Evolutionary conservation across 2,113 vertebrate genomes (phyloP), one percentile per base, ranked within the genome.

Genomic region (Butastur rufipennis): DNA sequence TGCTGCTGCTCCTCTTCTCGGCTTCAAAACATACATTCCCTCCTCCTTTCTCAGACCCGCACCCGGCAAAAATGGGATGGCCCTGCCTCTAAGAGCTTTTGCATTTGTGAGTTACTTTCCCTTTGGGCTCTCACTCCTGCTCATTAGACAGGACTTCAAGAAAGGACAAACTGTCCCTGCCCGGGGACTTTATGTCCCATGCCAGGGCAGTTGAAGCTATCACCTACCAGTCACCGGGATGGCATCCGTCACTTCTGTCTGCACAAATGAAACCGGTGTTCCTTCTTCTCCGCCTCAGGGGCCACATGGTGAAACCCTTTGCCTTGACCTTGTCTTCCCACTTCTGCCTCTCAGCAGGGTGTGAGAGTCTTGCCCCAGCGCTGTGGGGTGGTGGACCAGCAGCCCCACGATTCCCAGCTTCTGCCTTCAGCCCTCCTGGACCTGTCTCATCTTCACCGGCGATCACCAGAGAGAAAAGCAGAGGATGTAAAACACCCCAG

Each of bases 331-430:
- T 48, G 23, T 71, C 16, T 45, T 72, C 67, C 70, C 9, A 18
- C 9, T 67, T 55, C 40, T 73, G 63, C 31, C 32, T 59, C 43
- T 86, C 48, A 50, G 38, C 48, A 25, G 34, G 36, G 21, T 0
- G 2, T 17, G 29, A 31, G 7, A 17, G 32, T 50, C 77, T 38
- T 26, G 61, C 11, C 21, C 27, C 5, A 7, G 56, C 0, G 0
- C 34, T 21, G 34, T 7, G n/a, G 38, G 26, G 26, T 43, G 82
- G 13, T 42, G 63, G 45, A 61, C 18, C 56, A 61, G 67, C 27
- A 74, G n/a, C 48, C 27, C 8, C 32, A 3, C 2, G 0, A 5
- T 47, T 63, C 58, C n/a, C 74, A 70, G 48, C 3, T 61, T 88
- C 79, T 92, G 58, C 34, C 21, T 83, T 73, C 63, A 53, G 1